These are phyloP conservation scores for Drosophila robusta DNA, from an alignment of 2,888 invertebrate genomes.

Conservation along the genomic window DNA sequence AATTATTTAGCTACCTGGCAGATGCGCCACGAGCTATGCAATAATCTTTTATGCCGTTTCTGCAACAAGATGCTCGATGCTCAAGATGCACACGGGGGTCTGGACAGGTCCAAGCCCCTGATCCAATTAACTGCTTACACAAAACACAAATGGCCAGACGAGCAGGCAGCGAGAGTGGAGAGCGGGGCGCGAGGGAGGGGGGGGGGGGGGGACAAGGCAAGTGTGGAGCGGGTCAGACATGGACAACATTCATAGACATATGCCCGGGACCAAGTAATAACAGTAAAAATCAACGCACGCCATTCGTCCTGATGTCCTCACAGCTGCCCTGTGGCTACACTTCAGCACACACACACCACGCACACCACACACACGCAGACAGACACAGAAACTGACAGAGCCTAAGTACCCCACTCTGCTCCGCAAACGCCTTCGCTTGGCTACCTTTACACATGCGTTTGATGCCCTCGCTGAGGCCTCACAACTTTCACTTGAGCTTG, in stretches of 20 bases:
- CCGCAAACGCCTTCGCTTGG: conserved; percentile 36
- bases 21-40: conserved; percentile 71
- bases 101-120: conserved; percentile 51
- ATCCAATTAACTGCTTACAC: conserved; percentile 81
- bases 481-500: conserved; percentile 3
- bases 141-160: conserved; percentile 75
- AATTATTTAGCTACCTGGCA: conserved; percentile 61
- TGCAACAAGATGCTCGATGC: conserved; percentile 15
- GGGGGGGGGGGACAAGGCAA: neutral
- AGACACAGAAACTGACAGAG: neutral
- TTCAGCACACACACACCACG: conserved; percentile 31
- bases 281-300: conserved; percentile 74
- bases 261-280: conserved; percentile 60
- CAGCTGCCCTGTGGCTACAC: conserved; percentile 65
- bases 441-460: conserved; percentile 24
- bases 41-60: conserved; percentile 53
- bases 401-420: conserved; percentile 17
- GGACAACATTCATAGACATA: conserved; percentile 56
- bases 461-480: conserved; percentile 14
- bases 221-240: conserved; percentile 22
- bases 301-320: conserved; percentile 60
- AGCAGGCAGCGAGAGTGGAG: conserved; percentile 12
- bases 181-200: neutral
- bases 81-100: conserved; percentile 18
- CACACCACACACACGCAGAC: conserved; percentile 4